Percentiles rank a stretch among this genome's conserved stretches.
These are phyloP conservation scores for Amiota communis DNA, from an alignment of 2,888 invertebrate species.

Conservation along the genomic window DNA sequence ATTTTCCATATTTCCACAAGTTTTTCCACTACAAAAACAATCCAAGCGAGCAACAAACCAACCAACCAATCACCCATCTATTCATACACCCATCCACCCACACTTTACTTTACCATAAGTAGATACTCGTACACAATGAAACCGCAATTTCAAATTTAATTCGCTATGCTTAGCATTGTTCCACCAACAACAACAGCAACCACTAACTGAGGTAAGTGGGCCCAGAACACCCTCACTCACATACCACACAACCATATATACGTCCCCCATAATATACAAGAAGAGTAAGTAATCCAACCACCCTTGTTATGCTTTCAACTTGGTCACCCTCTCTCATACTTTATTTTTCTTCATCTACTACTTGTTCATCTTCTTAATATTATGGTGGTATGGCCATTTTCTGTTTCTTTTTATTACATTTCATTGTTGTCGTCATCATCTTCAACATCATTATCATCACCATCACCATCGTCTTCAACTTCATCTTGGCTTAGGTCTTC, in stretches of 20 bases:
- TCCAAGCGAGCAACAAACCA: conserved; percentile 34
- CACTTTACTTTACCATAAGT: background rate
- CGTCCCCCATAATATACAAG: conserved; percentile 25
- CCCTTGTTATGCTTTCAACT: too few relatives aligned
- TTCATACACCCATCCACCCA: conserved; percentile 19
- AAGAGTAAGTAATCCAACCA: too few relatives aligned
- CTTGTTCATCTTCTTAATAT: conserved; percentile 30
- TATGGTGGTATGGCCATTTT: conserved; percentile 44
- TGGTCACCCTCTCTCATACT: background rate
- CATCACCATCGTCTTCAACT: conserved; percentile 37
- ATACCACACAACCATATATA: conserved; percentile 18
- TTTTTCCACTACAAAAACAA: too few relatives aligned
- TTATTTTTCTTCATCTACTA: conserved; percentile 41
- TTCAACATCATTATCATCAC: conserved; percentile 41
- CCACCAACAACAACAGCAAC: conserved; percentile 4
- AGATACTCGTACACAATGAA: conserved; percentile 26
- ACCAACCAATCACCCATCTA: conserved; percentile 43
- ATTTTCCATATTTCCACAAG: conserved; percentile 59
- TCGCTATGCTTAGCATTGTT: conserved; percentile 43
- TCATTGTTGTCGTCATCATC: conserved; percentile 8
- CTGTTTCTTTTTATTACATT: conserved; percentile 56
- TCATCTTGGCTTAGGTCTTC: too few relatives aligned
- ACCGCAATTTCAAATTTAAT: conserved; percentile 64
- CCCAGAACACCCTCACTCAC: conserved; percentile 33
- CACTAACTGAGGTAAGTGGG: background rate